Base-by-base conservation (phyloP, 2,113 vertebrate genomes). In the Calonectris borealis region DNA sequence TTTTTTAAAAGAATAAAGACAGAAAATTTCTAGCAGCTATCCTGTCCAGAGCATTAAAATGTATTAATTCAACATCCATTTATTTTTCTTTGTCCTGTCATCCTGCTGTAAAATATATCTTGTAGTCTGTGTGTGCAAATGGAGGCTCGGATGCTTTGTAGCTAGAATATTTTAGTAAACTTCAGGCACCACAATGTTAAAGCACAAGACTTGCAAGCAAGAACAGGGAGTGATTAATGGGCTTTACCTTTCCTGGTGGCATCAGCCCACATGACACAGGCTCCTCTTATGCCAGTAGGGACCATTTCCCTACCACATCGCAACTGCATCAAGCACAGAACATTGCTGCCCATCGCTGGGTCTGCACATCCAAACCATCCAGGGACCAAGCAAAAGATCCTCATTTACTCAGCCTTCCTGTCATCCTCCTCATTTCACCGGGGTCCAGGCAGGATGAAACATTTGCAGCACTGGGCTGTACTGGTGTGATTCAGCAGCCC, bases 41-140 rank as follows among this genome's bases (percentile, higher is more conserved):
- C 55, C 75, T 7, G 2, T 42, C 78, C 36, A 21, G 15, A 72
- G 36, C 51, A 94, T 81, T 90, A 81, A 76, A 77, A 94, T 77
- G 58, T 46, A 91, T 94, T 83, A 66, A 93, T 88, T 91, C 91
- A 64, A 64, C 51, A 60, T 91, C 60, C n/a, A 14, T 69, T 84
- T 91, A 2, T 88, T 86, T 90, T 78, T 25, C 52, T 91, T 83
- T 91, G 54, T 83, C 78, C 51, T 93, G 61, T 51, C 89, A 71
- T 34, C 78, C 51, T 40, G n/a, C 51, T 85, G 24, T 83, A 89
- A 91, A 84, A 87, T 61, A 26, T 14, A 49, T 83, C 90, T 15
- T 88, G 58, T 25, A 62, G 70, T 51, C 57, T 62, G 14, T 12
- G 4, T 38, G 49, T 68, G 42, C 38, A 76, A 91, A 36, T 16